Conservation (phyloP, 2,888 invertebrate genomes). For the Conomelus anceps region DNA sequence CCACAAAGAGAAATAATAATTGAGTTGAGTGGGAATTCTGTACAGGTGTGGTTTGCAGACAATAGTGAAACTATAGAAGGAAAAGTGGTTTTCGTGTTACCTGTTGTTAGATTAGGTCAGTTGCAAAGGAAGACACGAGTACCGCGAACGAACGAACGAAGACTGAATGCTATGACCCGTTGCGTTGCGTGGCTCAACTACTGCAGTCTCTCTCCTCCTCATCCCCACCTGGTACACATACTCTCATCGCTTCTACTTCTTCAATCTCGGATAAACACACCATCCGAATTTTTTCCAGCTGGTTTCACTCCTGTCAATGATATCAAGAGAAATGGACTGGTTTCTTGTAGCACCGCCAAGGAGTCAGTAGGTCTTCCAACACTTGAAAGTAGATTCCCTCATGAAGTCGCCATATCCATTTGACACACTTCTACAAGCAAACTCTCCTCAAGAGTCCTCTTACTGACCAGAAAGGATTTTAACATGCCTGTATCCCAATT, state of each 20-base stretch:
- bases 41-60: not conserved
- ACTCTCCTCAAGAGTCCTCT: not conserved
- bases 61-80: not conserved
- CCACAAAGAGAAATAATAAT: not conserved
- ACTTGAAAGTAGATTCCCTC: not conserved
- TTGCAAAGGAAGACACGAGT: not conserved
- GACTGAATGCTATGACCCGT: not conserved
- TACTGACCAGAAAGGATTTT: not conserved
- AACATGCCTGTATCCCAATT: not conserved
- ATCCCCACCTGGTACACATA: not conserved
- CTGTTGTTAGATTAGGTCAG: not conserved
- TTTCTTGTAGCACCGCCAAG: not conserved
- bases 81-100: not conserved
- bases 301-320: not conserved
- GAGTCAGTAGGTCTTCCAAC: not conserved
- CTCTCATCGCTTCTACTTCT: not conserved
- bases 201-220: not conserved
- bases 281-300: not conserved
- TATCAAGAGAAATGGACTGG: not conserved
- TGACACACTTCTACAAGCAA: not conserved
- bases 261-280: not conserved
- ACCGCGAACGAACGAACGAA: not conserved
- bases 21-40: not conserved
- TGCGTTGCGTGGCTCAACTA: not conserved
- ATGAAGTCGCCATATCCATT: not conserved